Base-by-base conservation (phyloP, 2,113 vertebrate species). In the Syngnathus scovelli region DNA sequence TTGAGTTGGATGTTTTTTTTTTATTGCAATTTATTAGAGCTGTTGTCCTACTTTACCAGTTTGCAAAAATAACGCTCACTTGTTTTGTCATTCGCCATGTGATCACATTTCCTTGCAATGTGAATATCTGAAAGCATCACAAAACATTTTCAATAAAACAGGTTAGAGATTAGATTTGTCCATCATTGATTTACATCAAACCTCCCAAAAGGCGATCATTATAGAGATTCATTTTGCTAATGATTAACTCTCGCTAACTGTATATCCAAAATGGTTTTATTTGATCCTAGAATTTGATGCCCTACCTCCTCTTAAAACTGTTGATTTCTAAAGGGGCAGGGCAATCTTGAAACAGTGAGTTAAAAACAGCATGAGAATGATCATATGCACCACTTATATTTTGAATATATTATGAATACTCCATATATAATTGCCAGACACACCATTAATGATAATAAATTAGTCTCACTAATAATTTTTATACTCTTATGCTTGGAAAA, bases 71-170 rank as follows among this genome's bases (percentile, higher is more conserved):
- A 5, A 66, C 51, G 12, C 0, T 4, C 69, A 66, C 7, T 58
- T 19, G 2, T 66, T 75, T 39, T 51, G 16, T 43, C 23, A 67
- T 66, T 46, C 33, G 1, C 43, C 23, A 46, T 59, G 19, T 61
- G 19, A 61, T 6, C 5, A 61, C 12, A 9, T 5, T 11, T 61
- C 11, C 12, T 43, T 41, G 8, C 0, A 56, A 65, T 64, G 7
- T 38, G 52, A 43, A 60, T 55, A 44, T 52, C 39, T 1, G 5
- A 36, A 51, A 23, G 23, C 37, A 39, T 62, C 54, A 54, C 1
- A 18, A 36, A 1, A 64, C 54, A 33, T 16, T 54, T 6, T 6
- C 68, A 70, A 72, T 72, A 75, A 70, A 82, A 72, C 1, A 0
- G 7, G 6, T 37, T 13, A 3, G 19, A 43, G 44, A 16, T 59